Base-by-base conservation (phyloP, 2,797 vertebrate species). In the Hemitrygon akajei region DNA sequence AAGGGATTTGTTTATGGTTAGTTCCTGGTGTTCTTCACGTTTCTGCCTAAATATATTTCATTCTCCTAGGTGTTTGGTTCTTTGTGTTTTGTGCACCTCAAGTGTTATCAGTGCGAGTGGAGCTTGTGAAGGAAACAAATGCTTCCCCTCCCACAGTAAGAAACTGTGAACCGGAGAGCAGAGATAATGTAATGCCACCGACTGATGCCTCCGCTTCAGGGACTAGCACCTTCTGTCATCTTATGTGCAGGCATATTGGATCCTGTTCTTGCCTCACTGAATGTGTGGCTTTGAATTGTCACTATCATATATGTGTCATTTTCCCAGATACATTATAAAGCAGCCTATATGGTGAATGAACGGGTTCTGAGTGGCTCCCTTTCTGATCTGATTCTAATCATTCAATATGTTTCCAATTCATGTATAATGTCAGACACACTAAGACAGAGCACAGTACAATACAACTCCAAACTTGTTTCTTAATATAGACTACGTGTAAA, bases 281-380 rank as follows among this genome's bases (percentile, higher is more conserved):
- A 89, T 37, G 86, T 89, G 86, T 89, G 60, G 86, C n/a, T 89
- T 89, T 89, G n/a, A 89, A 37, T 69, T 69, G 86, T 89, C 86
- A 89, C 86, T 37, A 89, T 1, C 86, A 69, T 63, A 40, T 37
- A 69, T 69, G 86, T 89, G 63, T 89, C 86, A 89, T 89, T 34
- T 63, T 30, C 58, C 16, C 30, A 69, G 22, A 11, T 69, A 66
- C 18, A 25, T 69, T 22, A 37, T 37, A 37, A 22, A 37, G 14
- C 82, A 89, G 34, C n/a, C 18, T 20, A 37, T 69, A 37, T 37
- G 66, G 63, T 89, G 63, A 14, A 69, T 89, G 11, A 63, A 18
- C 56, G 25, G n/a, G 66, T 10, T 20, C 16, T 20, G 20, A 14
- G n/a, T 22, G 47, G n/a, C 69, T 69, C 69, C 22, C 86, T 37